Base-by-base conservation (phyloP, 2,797 vertebrate genomes). In the Lepidocolaptes lacrymiger region DNA sequence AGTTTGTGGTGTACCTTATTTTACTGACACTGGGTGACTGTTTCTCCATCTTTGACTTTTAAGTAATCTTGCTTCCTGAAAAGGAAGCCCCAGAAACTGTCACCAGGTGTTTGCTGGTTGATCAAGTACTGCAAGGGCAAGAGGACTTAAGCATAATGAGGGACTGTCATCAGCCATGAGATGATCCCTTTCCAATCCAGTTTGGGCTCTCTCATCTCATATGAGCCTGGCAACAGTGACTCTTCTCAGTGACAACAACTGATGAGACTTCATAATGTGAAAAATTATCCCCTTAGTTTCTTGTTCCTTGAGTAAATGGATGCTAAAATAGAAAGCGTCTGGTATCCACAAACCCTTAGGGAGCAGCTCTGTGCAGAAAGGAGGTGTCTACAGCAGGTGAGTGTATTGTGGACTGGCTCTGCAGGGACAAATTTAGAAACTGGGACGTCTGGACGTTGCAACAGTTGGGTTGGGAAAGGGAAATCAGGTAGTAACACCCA, bases 301-400 rank as follows among this genome's bases (percentile, higher is more conserved):
- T 66, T 82, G 54, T 71, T 20, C 12, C 46, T 77, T 81, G 62
- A 76, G 32, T 48, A 86, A 88, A 75, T 88, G 76, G 76, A 64
- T 66, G 49, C 36, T 90, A 63, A 92, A 91, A 91, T 26, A 91
- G 75, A 68, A 92, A 85, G 43, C 12, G 88, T 84, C 85, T 78
- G 48, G 10, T 73, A 44, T 56, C 66, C 78, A 32, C 61, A 75
- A 83, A 66, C 56, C 85, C 87, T 88, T 32, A 84, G 62, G 91
- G 72, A 87, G 46, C 44, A 66, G 54, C 72, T 87, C 78, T 68
- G 27, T 39, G 59, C 5, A 3, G 32, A 91, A n/a, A 83, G 10
- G 67, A 94, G 41, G 13, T 69, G 64, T 62, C 64, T 72, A 36
- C 56, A 48, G 37, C 64, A 88, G 84, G 72, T 71, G 24, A 87